These are phyloP conservation scores for Drosophila ercepeae DNA, from an alignment of 1,140 invertebrate species.

Conservation along the genomic window DNA sequence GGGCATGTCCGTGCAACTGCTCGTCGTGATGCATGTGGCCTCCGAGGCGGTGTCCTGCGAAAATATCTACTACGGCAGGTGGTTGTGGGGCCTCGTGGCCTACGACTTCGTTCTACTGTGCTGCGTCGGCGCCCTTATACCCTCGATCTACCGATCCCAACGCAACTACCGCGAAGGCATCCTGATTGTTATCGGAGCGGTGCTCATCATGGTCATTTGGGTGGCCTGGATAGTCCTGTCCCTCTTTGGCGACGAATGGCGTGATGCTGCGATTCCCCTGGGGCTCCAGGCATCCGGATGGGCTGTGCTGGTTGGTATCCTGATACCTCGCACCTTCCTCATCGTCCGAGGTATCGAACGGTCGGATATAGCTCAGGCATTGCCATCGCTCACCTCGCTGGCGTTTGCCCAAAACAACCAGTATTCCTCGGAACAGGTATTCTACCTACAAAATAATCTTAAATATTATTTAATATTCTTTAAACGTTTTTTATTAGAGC, in stretches of 20 bases:
- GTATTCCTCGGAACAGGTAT: slow-evolving; percentile 82
- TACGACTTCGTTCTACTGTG: slow-evolving; percentile 86
- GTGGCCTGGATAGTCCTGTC: slow-evolving; percentile 85
- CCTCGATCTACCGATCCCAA: slow-evolving; percentile 86
- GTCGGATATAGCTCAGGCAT: slow-evolving; percentile 84
- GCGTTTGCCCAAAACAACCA: slow-evolving; percentile 83
- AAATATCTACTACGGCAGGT: slow-evolving; percentile 82
- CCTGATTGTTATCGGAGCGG: slow-evolving; percentile 76
- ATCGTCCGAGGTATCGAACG: slow-evolving; percentile 86
- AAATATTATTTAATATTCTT: too few species aligned
- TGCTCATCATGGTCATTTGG: slow-evolving; percentile 84
- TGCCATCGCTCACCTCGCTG: slow-evolving; percentile 84
- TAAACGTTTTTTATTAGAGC: slow-evolving; percentile 44
- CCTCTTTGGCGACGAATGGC: slow-evolving; percentile 84
- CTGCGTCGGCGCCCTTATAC: slow-evolving; percentile 84
- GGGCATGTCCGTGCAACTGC: slow-evolving; percentile 84
- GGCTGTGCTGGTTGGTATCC: slow-evolving; percentile 85
- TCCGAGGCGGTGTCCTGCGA: slow-evolving; percentile 82
- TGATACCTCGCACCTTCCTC: slow-evolving; percentile 86
- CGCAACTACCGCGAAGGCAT: slow-evolving; percentile 88
- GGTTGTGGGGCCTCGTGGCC: slow-evolving; percentile 84
- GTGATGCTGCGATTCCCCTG: slow-evolving; percentile 86
- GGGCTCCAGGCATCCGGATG: slow-evolving; percentile 86
- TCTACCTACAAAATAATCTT: too few species aligned
- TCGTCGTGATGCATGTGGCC: slow-evolving; percentile 81